phyloP scores from a whole-genome alignment of 2,797 vertebrate species.

The Rhyacichthys aspro region DNA sequence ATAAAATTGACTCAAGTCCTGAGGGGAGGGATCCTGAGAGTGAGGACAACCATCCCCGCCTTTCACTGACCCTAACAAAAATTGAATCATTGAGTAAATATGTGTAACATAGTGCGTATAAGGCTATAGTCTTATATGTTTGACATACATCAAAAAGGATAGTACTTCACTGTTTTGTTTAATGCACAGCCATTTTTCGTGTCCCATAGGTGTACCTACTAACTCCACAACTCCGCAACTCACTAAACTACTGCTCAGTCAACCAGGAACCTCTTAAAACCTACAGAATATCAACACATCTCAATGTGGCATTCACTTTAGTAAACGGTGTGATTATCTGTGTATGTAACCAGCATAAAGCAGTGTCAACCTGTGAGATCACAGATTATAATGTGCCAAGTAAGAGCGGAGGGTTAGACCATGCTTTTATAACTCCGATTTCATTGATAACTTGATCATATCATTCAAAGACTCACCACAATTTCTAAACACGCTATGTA shows the following conservation, averaged over 20 bases:
- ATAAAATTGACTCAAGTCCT: conserved; percentile 35
- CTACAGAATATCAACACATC: not conserved
- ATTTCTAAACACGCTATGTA: conserved; percentile 5
- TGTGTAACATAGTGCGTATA: conserved; percentile 56
- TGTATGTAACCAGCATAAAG: conserved; percentile 3
- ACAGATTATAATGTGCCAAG: conserved; percentile 10
- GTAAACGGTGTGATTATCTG: not conserved
- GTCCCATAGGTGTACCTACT: conserved; percentile 1
- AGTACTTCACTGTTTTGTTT: conserved; percentile 25
- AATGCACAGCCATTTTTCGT: conserved; percentile 21
- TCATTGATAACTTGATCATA: conserved; percentile 10
- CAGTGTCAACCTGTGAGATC: conserved; percentile 11
- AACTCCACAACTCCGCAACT: conserved; percentile 6
- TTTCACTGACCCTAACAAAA: conserved; percentile 45
- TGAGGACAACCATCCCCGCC: conserved; percentile 61
- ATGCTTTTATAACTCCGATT: conserved; percentile 19
- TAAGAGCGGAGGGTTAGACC: conserved; percentile 4
- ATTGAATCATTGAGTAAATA: conserved; percentile 47
- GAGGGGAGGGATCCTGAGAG: conserved; percentile 40
- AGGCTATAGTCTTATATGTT: conserved; percentile 52
- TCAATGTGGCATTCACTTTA: not conserved
- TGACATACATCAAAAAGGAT: conserved; percentile 27
- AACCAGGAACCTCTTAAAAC: not conserved
- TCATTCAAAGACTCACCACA: conserved; percentile 17
- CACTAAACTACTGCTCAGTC: not conserved